Conservation (phyloP, 1,140 invertebrate species). For the Harlomillsia oculata region DNA sequence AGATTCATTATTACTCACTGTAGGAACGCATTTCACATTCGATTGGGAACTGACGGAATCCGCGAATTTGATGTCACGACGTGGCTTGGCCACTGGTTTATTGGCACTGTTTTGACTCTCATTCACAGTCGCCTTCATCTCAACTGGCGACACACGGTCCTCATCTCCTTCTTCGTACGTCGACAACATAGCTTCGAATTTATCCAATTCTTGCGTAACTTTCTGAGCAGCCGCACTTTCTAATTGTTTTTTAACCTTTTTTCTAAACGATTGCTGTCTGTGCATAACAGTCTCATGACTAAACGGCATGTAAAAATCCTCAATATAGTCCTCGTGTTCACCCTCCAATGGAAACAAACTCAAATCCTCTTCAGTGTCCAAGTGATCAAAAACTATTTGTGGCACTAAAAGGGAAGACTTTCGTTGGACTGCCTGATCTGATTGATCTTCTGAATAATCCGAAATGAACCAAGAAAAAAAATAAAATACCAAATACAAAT, state of each 20-base stretch:
- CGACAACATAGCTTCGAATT: constrained; percentile 37
- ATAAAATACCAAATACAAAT: too few relatives aligned
- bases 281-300: constrained; percentile 40
- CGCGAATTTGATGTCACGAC: too few relatives aligned
- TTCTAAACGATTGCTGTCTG: constrained; percentile 38
- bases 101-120: too few relatives aligned
- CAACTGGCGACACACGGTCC: too few relatives aligned
- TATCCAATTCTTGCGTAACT: constrained; percentile 37
- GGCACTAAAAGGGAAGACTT: constrained; percentile 1
- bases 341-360: constrained; percentile 7
- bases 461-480: background rate
- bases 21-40: too few relatives aligned
- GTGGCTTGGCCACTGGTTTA: too few relatives aligned
- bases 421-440: background rate
- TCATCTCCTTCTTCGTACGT: constrained; percentile 37
- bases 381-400: constrained; percentile 6
- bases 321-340: constrained; percentile 39
- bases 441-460: background rate
- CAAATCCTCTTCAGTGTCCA: constrained; percentile 3
- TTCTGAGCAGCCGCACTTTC: constrained; percentile 39
- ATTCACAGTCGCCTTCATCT: too few relatives aligned
- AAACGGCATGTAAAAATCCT: constrained; percentile 39
- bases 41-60: too few relatives aligned
- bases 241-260: constrained; percentile 38
- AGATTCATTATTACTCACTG: too few relatives aligned